Base-by-base conservation (phyloP, 2,888 invertebrate genomes). In the Ctena decussata region DNA sequence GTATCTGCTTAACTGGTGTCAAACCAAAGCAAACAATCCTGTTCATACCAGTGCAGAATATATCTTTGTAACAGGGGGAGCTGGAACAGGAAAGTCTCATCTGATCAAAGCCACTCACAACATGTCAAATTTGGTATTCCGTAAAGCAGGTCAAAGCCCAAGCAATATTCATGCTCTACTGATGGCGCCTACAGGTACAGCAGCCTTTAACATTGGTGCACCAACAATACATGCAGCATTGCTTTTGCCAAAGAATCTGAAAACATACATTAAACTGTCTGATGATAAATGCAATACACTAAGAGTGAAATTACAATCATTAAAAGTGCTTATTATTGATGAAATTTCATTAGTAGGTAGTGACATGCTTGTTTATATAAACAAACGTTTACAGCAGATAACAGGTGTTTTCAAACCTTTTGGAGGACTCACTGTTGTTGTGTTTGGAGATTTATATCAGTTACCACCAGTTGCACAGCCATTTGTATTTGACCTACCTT, bases 81-180 rank as follows among this genome's bases (percentile, higher is more conserved):
- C n/a, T n/a, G n/a, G n/a, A n/a, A n/a, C n/a, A n/a, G n/a, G n/a
- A n/a, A n/a, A n/a, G n/a, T n/a, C n/a, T n/a, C n/a, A n/a, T n/a
- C n/a, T n/a, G n/a, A n/a, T n/a, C n/a, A n/a, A n/a, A n/a, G n/a
- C n/a, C n/a, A n/a, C n/a, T n/a, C 82, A 18, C 82, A 82, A 18
- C 77, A 82, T 30, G 82, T 75, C 27, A 82, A 82, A 15, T 82
- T 78, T 32, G 85, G 85, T 15, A 85, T 82, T 75, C 78, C 78
- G 24, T 77, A 82, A 69, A n/a, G n/a, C n/a, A n/a, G n/a, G n/a
- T n/a, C n/a, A n/a, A n/a, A n/a, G n/a, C n/a, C n/a, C n/a, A n/a
- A n/a, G n/a, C n/a, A n/a, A n/a, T n/a, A n/a, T n/a, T n/a, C n/a
- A n/a, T n/a, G n/a, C n/a, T n/a, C n/a, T n/a, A n/a, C n/a, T 35